Base-by-base conservation (phyloP, 23 tunicate species). In the Clavelina lepadiformis region DNA sequence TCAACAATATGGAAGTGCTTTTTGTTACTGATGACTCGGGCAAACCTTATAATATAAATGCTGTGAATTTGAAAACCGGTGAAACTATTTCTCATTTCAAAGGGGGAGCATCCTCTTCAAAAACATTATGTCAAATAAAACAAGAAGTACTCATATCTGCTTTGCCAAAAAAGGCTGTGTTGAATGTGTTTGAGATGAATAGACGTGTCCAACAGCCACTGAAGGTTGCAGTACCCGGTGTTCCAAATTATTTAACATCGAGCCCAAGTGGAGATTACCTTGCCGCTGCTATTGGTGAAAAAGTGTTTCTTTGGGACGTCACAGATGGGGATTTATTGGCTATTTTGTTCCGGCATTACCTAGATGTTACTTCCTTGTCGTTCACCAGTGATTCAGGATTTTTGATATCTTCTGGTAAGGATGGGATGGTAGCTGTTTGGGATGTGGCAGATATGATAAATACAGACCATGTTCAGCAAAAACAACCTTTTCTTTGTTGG, bases 371-470 rank as follows among this genome's bases (percentile, higher is more conserved):
- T 3, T 30, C 49, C 18, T 33, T 84, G 64, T 45, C 53, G n/a
- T 76, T 84, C 34, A 68, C 78, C 1, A 24, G 34, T 62, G 83
- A 84, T 56, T 54, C 44, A 13, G 35, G 72, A 28, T 69, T 54
- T 63, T 31, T 84, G 25, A 68, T 61, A 21, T 36, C 93, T 29
- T 47, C 64, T 21, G 93, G 93, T 31, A 47, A 36, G 22, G 93
- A 84, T 63, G 93, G 93, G 5, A 68, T 84, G 46, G 69, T 84
- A 11, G 22, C 77, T 22, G 83, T 77, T 24, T 84, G 93, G 93
- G 59, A 76, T 60, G 36, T 69, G 44, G 37, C 65, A n/a, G 57
- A 68, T 18, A 28, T 76, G 3, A 44, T 73, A 53, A 44, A 72
- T 73, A 8, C 60, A 0, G 53, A 38, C 25, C 8, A 53, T 56